phyloP scores from a whole-genome alignment of 2,113 vertebrate genomes.

The Pomatostomus ruficeps region DNA sequence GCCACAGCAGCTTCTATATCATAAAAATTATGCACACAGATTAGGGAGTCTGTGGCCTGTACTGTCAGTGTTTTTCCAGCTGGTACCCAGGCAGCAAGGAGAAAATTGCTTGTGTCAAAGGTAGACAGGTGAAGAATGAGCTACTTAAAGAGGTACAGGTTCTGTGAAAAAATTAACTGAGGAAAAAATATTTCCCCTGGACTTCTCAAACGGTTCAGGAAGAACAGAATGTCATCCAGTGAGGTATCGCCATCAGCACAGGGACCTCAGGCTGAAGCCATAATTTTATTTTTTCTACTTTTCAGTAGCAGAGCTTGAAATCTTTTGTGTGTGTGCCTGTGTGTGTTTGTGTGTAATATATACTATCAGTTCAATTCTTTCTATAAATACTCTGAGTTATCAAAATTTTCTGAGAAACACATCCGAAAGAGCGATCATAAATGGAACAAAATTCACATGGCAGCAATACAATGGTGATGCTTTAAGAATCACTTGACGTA shows the following conservation, averaged over 20 bases:
- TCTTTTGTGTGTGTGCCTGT: rapidly evolving
- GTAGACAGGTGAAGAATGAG: slow-evolving; percentile 51
- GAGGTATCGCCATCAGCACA: neutral
- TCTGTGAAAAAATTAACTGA: slow-evolving; percentile 11
- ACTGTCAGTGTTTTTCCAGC: neutral
- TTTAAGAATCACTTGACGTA: neutral
- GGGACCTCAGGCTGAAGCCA: neutral
- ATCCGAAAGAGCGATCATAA: neutral
- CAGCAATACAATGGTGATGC: neutral
- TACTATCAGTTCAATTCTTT: neutral
- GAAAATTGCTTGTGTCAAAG: slow-evolving; percentile 28
- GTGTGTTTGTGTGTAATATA: neutral
- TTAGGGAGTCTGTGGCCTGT: neutral
- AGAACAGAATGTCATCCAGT: neutral
- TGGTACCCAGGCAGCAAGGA: neutral
- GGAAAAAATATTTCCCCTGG: slow-evolving; percentile 22
- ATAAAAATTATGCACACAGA: neutral
- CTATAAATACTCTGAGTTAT: neutral
- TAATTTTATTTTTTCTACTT: neutral
- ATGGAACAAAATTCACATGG: neutral
- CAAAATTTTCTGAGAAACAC: neutral
- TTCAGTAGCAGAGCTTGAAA: neutral
- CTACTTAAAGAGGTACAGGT: neutral
- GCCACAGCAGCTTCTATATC: neutral
- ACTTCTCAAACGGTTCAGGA: neutral